Percentiles rank a stretch among this genome's conserved stretches.
phyloP scores from a whole-genome alignment of 2,797 vertebrate species.

The Calcarius lapponicus region DNA sequence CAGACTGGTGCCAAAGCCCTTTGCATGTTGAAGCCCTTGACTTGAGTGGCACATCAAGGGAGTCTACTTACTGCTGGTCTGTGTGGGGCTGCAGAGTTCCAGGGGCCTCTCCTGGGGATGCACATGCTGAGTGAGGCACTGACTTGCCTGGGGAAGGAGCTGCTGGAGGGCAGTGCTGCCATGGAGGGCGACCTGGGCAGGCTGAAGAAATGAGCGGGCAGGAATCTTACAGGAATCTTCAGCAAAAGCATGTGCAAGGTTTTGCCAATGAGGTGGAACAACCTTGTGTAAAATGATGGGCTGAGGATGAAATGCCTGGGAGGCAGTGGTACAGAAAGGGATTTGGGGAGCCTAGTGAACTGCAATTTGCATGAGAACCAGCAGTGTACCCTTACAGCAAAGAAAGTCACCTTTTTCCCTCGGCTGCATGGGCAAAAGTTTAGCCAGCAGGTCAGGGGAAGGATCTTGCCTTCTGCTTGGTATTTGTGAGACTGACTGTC shows the following conservation, averaged over 20 bases:
- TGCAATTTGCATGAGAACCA: neutral
- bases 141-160: neutral
- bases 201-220: neutral
- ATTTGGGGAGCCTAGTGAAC: neutral
- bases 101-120: neutral
- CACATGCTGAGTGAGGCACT: fast-evolving
- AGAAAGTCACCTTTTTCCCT: neutral
- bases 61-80: neutral
- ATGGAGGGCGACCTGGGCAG: neutral
- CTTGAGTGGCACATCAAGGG: neutral
- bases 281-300: neutral
- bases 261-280: neutral
- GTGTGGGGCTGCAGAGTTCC: neutral
- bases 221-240: neutral
- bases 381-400: neutral
- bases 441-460: neutral
- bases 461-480: neutral
- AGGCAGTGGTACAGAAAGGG: neutral
- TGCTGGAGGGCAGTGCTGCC: neutral
- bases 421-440: fast-evolving
- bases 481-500: neutral
- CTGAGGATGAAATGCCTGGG: neutral
- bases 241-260: neutral
- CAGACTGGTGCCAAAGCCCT: neutral
- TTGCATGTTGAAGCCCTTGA: neutral